Evolutionary conservation across 64 coral and sea anemone species (phyloP).

Genomic region (Montipora capricornis): DNA sequence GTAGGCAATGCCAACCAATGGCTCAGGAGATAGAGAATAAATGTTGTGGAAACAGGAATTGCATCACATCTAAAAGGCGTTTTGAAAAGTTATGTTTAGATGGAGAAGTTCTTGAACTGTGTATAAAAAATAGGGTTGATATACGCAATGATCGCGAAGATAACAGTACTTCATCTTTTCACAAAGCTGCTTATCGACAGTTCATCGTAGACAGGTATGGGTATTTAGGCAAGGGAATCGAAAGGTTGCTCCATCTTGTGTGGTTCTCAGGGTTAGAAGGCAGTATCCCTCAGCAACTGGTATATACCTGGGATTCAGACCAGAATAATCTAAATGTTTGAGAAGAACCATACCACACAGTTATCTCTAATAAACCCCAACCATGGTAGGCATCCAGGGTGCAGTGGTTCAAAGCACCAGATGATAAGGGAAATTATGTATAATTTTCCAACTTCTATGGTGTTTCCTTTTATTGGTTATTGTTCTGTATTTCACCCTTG

Average conservation of each 20-base stretch:
- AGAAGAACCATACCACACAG: too few relatives aligned
- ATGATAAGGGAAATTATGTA: too few relatives aligned
- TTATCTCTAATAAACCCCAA: too few relatives aligned
- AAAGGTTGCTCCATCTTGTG: conserved; percentile 22
- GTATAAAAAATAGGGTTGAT: background rate
- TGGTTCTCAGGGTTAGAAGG: conserved; percentile 24
- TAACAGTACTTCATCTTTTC: background rate
- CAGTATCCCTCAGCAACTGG: conserved; percentile 35
- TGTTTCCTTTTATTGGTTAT: too few relatives aligned
- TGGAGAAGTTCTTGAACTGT: background rate
- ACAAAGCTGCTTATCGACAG: conserved; percentile 30
- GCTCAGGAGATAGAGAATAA: conserved; percentile 4
- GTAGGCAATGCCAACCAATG: background rate
- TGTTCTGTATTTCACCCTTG: too few relatives aligned
- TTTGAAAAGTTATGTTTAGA: conserved; percentile 23
- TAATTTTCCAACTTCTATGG: too few relatives aligned
- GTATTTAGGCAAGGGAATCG: conserved; percentile 29
- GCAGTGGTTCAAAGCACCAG: too few relatives aligned
- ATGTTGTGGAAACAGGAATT: background rate
- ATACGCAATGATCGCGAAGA: background rate
- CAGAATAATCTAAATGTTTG: too few relatives aligned
- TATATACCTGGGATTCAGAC: conserved; percentile 6
- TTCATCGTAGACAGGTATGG: conserved; percentile 31
- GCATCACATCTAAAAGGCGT: background rate
- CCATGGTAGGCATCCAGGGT: too few relatives aligned